These are phyloP conservation scores for Balaenoptera acutorostrata DNA, from an alignment of 2,113 vertebrate species.

Conservation along the genomic window DNA sequence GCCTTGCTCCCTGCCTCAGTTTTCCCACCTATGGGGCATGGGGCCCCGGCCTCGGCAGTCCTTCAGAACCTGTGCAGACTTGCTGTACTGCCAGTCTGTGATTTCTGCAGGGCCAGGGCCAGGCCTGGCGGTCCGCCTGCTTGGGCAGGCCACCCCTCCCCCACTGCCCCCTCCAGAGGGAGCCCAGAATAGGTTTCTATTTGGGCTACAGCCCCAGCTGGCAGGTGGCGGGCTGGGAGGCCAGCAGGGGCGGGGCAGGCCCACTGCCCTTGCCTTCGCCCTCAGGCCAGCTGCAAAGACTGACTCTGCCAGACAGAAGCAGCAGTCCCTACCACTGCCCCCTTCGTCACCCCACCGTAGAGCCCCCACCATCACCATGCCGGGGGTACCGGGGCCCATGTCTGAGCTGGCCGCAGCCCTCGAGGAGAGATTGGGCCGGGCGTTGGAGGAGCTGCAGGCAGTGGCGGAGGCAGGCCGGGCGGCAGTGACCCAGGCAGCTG, in stretches of 20 bases:
- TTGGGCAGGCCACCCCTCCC: constrained; percentile 46
- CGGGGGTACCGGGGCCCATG: constrained; percentile 78
- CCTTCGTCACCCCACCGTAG: not conserved
- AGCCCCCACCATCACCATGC: constrained; percentile 78
- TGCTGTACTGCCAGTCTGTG: not conserved
- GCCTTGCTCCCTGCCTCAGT: not conserved
- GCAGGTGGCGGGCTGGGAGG: constrained; percentile 50
- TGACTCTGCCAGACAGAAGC: not conserved
- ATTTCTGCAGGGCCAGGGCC: constrained; percentile 7
- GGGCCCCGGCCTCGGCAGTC: not conserved
- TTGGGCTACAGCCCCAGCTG: constrained; percentile 70
- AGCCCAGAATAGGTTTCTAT: constrained; percentile 78
- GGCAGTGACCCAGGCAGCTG: constrained; percentile 80
- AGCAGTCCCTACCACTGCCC: not conserved
- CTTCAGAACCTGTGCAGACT: not conserved
- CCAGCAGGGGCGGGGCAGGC: constrained; percentile 50
- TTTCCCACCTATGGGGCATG: not conserved
- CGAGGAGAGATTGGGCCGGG: constrained; percentile 75
- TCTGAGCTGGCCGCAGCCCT: constrained; percentile 63
- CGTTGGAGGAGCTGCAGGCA: constrained; percentile 80
- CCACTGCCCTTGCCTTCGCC: constrained; percentile 64
- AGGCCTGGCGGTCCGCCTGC: not conserved
- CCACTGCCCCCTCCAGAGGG: constrained; percentile 5
- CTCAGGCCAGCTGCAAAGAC: constrained; percentile 39
- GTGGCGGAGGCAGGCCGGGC: constrained; percentile 85